Evolutionary conservation across 2,797 vertebrate species (phyloP).

Genomic region (Tragopan temminckii): DNA sequence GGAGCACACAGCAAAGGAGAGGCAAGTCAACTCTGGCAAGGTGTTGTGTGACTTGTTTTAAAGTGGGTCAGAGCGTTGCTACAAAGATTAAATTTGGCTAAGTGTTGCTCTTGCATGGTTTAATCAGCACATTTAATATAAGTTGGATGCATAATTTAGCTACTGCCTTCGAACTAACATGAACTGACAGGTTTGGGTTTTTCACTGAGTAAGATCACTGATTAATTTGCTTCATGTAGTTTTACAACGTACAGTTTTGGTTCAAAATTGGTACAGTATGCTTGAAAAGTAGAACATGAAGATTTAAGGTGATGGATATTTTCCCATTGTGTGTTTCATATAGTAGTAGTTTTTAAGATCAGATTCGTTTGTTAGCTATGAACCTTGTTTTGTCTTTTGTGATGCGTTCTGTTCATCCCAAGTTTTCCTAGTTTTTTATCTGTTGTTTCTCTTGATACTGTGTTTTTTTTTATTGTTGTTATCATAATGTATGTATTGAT

Average conservation of each 20-base stretch:
- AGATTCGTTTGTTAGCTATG: neutral
- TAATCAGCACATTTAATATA: neutral
- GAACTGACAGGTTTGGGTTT: neutral
- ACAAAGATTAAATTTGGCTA: neutral
- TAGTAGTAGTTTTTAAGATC: neutral
- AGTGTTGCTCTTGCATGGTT: neutral
- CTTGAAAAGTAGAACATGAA: neutral
- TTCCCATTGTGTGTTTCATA: neutral
- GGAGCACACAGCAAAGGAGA: neutral
- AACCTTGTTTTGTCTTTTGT: neutral
- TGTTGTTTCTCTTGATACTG: neutral
- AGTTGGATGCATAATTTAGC: neutral
- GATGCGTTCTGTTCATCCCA: neutral
- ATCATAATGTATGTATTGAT: neutral
- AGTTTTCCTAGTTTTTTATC: neutral
- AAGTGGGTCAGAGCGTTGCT: neutral
- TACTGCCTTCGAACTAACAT: neutral
- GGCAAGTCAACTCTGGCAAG: neutral
- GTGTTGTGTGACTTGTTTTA: neutral
- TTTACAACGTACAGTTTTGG: neutral
- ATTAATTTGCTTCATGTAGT: neutral
- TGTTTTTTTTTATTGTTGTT: neutral
- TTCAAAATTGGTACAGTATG: neutral
- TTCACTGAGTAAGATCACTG: neutral
- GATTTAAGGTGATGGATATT: neutral